Evolutionary conservation across 2,113 vertebrate species (phyloP).

Genomic region (Gavia stellata): DNA sequence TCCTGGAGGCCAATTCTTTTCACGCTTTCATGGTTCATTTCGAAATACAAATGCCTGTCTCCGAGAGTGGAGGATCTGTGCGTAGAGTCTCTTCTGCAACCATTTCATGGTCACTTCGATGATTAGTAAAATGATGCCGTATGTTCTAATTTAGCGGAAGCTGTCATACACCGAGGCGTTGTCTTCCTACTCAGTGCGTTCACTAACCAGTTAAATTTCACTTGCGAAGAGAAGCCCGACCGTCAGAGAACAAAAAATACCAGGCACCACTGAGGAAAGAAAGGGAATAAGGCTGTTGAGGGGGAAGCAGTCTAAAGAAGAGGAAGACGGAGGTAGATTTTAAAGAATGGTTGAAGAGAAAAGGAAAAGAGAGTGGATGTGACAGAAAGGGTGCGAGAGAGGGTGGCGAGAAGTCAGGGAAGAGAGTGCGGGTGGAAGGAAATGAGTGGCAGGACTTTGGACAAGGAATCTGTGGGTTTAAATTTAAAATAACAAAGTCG

Average conservation of each 20-base stretch:
- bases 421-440: not conserved
- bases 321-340: not conserved
- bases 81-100: not conserved
- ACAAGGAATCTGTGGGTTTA: not conserved
- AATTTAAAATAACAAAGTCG: not conserved
- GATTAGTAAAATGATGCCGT: not conserved
- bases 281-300: not conserved
- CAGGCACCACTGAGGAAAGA: not conserved
- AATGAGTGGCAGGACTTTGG: not conserved
- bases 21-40: not conserved
- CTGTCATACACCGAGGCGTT: not conserved
- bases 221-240: not conserved
- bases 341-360: not conserved
- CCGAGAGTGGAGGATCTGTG: not conserved
- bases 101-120: not conserved
- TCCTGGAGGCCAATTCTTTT: rapidly evolving
- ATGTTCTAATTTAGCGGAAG: not conserved
- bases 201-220: not conserved
- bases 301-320: not conserved
- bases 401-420: not conserved
- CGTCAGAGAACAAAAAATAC: not conserved
- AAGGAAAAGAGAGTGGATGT: not conserved
- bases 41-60: not conserved
- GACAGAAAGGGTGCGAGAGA: not conserved
- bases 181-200: not conserved